These are phyloP conservation scores for Aethes cnicana DNA, from an alignment of 2,888 invertebrate genomes.

Conservation along the genomic window DNA sequence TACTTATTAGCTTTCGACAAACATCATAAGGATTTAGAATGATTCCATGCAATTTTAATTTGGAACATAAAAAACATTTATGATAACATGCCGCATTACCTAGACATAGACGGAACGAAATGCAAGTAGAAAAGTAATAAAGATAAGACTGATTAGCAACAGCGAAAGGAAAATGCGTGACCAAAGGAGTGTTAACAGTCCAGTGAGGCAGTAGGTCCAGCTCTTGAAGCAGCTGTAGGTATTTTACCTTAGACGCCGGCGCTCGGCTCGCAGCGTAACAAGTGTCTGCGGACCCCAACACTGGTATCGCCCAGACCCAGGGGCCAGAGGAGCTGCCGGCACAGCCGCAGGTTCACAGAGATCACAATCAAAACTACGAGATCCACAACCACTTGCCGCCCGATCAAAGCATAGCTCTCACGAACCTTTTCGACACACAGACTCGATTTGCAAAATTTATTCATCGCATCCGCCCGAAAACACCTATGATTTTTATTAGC, in stretches of 20 bases:
- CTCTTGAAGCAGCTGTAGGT: not conserved
- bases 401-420: slow-evolving; percentile 78
- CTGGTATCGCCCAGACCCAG: slow-evolving; percentile 42
- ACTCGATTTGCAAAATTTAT: slow-evolving; percentile 80
- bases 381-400: slow-evolving; percentile 70
- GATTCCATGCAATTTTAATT: too few relatives aligned
- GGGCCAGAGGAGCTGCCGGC: slow-evolving; percentile 44
- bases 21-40: too few relatives aligned
- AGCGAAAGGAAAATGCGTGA: slow-evolving; percentile 36
- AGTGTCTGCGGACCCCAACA: slow-evolving; percentile 43
- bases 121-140: slow-evolving; percentile 33
- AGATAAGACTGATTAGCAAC: slow-evolving; percentile 26
- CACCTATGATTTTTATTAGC: slow-evolving; percentile 72
- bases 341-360: slow-evolving; percentile 58
- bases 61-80: not conserved
- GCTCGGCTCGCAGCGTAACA: slow-evolving; percentile 45
- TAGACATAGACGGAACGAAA: not conserved
- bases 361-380: slow-evolving; percentile 53
- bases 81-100: not conserved
- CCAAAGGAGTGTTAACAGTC: slow-evolving; percentile 18
- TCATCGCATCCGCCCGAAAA: slow-evolving; percentile 81
- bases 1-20: not conserved
- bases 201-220: slow-evolving; percentile 4
- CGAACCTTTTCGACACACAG: slow-evolving; percentile 78
- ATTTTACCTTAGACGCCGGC: slow-evolving; percentile 32